Percentiles rank a stretch among this genome's conserved stretches.
phyloP scores from a whole-genome alignment of 2,888 invertebrate genomes.

The Chelonus formosanus region DNA sequence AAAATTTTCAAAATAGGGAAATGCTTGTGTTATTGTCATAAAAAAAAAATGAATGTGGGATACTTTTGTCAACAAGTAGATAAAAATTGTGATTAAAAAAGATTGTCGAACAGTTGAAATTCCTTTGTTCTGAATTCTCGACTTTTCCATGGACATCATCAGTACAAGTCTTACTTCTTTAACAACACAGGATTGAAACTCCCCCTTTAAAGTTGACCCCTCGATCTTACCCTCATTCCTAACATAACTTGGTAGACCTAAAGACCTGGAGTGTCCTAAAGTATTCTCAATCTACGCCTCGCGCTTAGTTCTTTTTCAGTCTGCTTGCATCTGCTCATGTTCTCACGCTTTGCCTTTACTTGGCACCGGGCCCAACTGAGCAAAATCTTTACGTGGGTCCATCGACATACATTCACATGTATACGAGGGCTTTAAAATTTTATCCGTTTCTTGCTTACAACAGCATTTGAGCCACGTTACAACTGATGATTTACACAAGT shows the following conservation, averaged over 20 bases:
- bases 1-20: too few relatives aligned
- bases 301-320: conserved; percentile 11
- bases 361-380: conserved; percentile 10
- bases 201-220: conserved; percentile 26
- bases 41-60: too few relatives aligned
- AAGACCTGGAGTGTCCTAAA: not conserved
- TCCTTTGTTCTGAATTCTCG: conserved; percentile 1
- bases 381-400: conserved; percentile 18
- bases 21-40: too few relatives aligned
- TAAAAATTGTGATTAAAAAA: not conserved
- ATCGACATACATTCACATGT: conserved; percentile 11
- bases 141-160: not conserved
- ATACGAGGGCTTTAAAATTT: not conserved
- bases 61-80: too few relatives aligned
- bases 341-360: conserved; percentile 32
- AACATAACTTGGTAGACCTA: not conserved
- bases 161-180: not conserved
- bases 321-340: conserved; percentile 28
- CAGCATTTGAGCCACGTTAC: not conserved
- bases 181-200: conserved; percentile 8
- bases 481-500: not conserved
- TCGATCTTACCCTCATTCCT: conserved; percentile 22
- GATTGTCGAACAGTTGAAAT: conserved; percentile 1
- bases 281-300: conserved; percentile 17
- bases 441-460: not conserved